phyloP scores from a whole-genome alignment of 2,888 invertebrate species.

The Catocala nupta region DNA sequence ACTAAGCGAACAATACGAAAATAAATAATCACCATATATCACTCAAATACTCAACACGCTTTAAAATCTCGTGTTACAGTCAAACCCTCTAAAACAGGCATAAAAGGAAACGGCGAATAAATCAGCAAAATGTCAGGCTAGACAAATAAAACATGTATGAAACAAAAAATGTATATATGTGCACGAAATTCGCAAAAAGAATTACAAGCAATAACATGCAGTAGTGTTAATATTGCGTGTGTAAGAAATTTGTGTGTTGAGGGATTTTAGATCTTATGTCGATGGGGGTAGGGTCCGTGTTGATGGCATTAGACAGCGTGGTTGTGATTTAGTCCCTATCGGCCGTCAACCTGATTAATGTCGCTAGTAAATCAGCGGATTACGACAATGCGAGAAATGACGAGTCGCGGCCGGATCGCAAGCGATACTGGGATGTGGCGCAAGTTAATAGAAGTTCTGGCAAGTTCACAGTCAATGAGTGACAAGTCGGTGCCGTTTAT shows the following conservation, averaged over 20 bases:
- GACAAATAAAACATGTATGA: slow-evolving; percentile 79
- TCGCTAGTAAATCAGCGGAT: slow-evolving; percentile 87
- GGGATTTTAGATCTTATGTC: slow-evolving; percentile 59
- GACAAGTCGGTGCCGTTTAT: too few species aligned
- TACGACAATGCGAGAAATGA: slow-evolving; percentile 88
- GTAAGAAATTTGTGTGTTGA: slow-evolving; percentile 41
- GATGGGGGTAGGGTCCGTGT: slow-evolving; percentile 59
- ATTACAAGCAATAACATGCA: slow-evolving; percentile 86
- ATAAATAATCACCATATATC: slow-evolving; percentile 67
- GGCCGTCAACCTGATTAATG: slow-evolving; percentile 87
- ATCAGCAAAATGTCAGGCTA: slow-evolving; percentile 73
- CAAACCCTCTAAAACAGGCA: slow-evolving; percentile 73
- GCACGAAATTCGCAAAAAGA: slow-evolving; percentile 84
- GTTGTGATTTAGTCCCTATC: slow-evolving; percentile 86
- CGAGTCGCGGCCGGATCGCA: slow-evolving; percentile 85
- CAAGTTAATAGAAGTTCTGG: slow-evolving; percentile 29
- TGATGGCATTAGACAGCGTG: slow-evolving; percentile 66
- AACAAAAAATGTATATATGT: slow-evolving; percentile 68
- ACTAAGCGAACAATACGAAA: slow-evolving; percentile 57
- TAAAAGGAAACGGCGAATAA: slow-evolving; percentile 79
- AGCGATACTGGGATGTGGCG: slow-evolving; percentile 65
- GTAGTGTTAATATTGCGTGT: slow-evolving; percentile 76
- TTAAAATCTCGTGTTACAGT: slow-evolving; percentile 75
- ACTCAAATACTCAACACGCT: slow-evolving; percentile 67
- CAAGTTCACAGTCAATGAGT: too few species aligned